phyloP scores from a whole-genome alignment of 1,140 invertebrate genomes.

The Drosophila pseudoobscura region DNA sequence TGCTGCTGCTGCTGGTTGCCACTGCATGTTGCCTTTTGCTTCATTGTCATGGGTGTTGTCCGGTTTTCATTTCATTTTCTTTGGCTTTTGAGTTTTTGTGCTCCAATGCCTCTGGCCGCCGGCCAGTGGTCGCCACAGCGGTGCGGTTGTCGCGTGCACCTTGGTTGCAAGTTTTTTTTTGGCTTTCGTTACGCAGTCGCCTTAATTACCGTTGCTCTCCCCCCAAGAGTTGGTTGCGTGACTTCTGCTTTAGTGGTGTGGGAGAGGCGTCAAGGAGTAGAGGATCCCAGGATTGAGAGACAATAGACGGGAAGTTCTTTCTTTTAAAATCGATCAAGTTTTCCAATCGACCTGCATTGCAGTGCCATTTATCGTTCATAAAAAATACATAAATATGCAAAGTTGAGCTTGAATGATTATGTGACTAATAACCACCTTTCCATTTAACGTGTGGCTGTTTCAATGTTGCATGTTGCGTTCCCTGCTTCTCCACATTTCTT shows the following conservation, averaged over 20 bases:
- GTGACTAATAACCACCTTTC: slow-evolving; percentile 33
- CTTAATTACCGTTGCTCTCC: slow-evolving; percentile 29
- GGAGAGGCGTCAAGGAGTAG: too few relatives aligned
- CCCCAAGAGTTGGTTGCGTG: slow-evolving; percentile 18
- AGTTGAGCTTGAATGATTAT: slow-evolving; percentile 27
- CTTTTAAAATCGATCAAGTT: too few relatives aligned
- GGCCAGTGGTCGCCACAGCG: neutral
- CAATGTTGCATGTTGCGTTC: slow-evolving; percentile 52
- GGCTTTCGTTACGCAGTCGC: slow-evolving; percentile 68
- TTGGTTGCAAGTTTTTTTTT: slow-evolving; percentile 61
- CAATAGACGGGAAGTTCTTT: too few relatives aligned
- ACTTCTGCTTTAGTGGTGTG: neutral
- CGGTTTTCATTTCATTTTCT: slow-evolving; percentile 5
- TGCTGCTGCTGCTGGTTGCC: neutral
- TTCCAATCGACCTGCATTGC: too few relatives aligned
- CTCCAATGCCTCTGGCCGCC: slow-evolving; percentile 41
- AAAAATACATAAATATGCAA: slow-evolving; percentile 44
- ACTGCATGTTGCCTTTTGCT: slow-evolving; percentile 25
- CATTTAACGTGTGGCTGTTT: slow-evolving; percentile 25
- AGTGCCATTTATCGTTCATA: too few relatives aligned
- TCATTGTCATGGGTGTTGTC: slow-evolving; percentile 69
- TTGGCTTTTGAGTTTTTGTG: slow-evolving; percentile 18
- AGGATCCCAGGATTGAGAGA: too few relatives aligned
- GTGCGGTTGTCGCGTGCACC: slow-evolving; percentile 31
- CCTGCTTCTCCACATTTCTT: slow-evolving; percentile 17